Evolutionary conservation across 1,140 invertebrate genomes (phyloP), one percentile per base, ranked within the genome.

Genomic region (Solenopsis invicta): DNA sequence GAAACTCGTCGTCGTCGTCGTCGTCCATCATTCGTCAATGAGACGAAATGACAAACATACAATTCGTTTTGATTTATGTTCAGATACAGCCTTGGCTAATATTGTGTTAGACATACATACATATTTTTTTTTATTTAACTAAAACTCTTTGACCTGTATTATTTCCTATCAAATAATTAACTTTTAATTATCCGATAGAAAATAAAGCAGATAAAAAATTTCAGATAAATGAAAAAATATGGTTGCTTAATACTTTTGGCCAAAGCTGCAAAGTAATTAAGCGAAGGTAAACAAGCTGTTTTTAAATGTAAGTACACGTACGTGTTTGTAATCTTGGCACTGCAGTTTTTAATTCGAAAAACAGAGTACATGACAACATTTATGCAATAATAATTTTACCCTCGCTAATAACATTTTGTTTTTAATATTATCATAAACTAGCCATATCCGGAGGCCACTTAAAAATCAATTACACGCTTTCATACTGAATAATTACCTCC

Each of bases 1-100:
- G 16, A 18, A 48, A 59, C 18, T 8, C 41, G 41, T 6, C 41
- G 41, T 41, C 41, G 41, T 6, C 41, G 41, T 41, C 8, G 41
- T 72, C 21, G 5, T 69, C 59, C 45, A 54, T 64, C 64, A 21
- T 82, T 41, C 56, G 10, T 61, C 67, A 29, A 24, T 34, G 16
- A 54, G 48, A 69, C 48, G 45, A 41, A 48, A 69, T 41, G n/a
- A 41, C 75, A 52, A 62, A 77, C 41, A 13, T 45, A 78, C 24
- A 13, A 45, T 56, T 41, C 29, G 34, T n/a, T 56, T 21, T 9
- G 4, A 56, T 56, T 56, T 56, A 21, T 18, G n/a, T 56, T n/a
- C n/a, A 56, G 18, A 56, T 56, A 8, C 41, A 41, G 41, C 41
- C 41, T 41, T 41, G 41, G 41, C 8, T 8, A 41, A 41, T 29